Evolutionary conservation across 2,888 invertebrate species (phyloP).

Genomic region (Epistrophe grossulariae): DNA sequence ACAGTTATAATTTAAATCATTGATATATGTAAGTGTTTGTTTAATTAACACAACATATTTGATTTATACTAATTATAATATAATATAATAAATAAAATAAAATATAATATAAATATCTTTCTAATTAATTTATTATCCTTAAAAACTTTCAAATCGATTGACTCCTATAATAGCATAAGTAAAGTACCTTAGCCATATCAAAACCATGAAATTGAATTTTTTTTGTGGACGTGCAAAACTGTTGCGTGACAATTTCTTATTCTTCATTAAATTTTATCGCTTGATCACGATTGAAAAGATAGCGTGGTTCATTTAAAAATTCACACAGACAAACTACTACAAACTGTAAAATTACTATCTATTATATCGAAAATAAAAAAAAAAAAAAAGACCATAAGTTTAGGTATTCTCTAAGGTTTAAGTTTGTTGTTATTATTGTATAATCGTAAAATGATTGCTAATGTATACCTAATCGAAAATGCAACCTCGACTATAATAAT

Average conservation of each 20-base stretch:
- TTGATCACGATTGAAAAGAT: constrained; percentile 32
- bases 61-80: too few relatives aligned
- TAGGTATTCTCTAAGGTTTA: not conserved
- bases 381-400: not conserved
- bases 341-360: not conserved
- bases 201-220: constrained; percentile 20
- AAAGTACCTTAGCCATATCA: not conserved
- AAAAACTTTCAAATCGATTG: constrained; percentile 8
- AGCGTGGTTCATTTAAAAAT: constrained; percentile 1
- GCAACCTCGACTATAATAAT: not conserved
- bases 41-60: too few relatives aligned
- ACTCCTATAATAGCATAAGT: not conserved
- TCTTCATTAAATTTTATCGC: constrained; percentile 33
- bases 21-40: too few relatives aligned
- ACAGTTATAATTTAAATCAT: too few relatives aligned
- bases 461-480: not conserved
- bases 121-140: too few relatives aligned
- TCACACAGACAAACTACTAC: not conserved
- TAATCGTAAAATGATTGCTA: not conserved
- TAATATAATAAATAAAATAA: too few relatives aligned
- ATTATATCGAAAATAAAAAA: not conserved
- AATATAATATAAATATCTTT: too few relatives aligned
- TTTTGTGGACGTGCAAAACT: constrained; percentile 34
- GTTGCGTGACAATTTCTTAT: constrained; percentile 45
- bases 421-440: not conserved